A percentile compares a stretch with the other conserved stretches of the same genome.
Evolutionary conservation across 2,113 vertebrate genomes (phyloP).

Genomic region (Sterrhoptilus dennistouni): DNA sequence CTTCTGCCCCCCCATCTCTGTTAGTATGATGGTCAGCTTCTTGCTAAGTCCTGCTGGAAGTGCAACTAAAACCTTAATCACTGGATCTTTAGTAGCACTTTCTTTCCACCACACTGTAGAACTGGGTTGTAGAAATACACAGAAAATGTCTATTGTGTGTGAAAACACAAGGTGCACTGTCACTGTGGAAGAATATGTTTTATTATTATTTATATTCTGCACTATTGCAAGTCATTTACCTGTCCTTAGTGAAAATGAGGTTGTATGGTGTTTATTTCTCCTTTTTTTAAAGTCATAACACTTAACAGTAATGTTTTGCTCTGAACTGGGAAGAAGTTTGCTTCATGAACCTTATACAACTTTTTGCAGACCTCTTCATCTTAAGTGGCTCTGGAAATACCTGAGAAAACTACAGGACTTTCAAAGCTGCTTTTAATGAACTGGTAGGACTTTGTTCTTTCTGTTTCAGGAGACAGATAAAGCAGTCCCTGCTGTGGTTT

Average conservation of each 20-base stretch:
- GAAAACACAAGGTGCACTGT: not conserved
- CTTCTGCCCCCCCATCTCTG: not conserved
- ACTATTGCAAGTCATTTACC: not conserved
- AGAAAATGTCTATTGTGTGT: not conserved
- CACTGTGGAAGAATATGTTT: not conserved
- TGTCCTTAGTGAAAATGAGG: not conserved
- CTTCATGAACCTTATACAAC: not conserved
- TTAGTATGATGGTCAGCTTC: not conserved
- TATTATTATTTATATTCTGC: not conserved
- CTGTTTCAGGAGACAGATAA: not conserved
- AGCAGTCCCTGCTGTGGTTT: not conserved
- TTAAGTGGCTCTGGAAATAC: not conserved
- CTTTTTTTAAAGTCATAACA: not conserved
- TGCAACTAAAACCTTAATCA: not conserved
- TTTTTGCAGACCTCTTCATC: not conserved
- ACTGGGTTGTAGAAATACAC: not conserved
- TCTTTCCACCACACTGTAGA: not conserved
- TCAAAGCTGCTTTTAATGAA: slow-evolving; percentile 8
- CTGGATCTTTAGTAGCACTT: not conserved
- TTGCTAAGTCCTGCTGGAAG: not conserved
- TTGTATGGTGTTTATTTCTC: not conserved
- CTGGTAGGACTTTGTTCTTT: not conserved
- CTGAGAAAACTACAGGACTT: not conserved
- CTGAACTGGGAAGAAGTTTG: not conserved
- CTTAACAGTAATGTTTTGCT: not conserved